A percentile compares a stretch with the other conserved stretches of the same genome.
These are phyloP conservation scores for Buceros bicornis DNA, from an alignment of 2,797 vertebrate species.

Conservation along the genomic window DNA sequence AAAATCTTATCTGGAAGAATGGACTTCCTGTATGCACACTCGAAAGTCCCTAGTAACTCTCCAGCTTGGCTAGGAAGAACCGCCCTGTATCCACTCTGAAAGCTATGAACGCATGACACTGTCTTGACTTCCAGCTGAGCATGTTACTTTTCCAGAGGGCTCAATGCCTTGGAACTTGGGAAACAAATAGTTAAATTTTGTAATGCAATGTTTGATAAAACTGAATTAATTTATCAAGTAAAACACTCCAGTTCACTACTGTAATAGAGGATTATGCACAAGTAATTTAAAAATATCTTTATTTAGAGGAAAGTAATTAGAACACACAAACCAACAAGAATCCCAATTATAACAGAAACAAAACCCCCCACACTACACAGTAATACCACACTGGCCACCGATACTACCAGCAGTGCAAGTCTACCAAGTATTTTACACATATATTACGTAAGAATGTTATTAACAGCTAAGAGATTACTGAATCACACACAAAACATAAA, in stretches of 20 bases:
- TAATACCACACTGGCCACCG: not conserved
- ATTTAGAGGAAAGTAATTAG: not conserved
- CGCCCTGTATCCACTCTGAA: not conserved
- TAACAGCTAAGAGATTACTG: not conserved
- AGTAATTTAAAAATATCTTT: not conserved
- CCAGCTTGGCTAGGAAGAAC: not conserved
- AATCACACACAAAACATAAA: constrained; percentile 32
- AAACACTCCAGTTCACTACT: not conserved
- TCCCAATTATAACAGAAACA: not conserved
- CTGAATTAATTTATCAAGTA: not conserved
- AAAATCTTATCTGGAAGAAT: not conserved
- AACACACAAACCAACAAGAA: constrained; percentile 4
- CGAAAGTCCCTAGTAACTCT: not conserved
- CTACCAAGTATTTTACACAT: not conserved
- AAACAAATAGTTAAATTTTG: not conserved
- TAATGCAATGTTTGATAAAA: not conserved
- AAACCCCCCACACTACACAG: not conserved
- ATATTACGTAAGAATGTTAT: not conserved
- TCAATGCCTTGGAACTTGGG: not conserved
- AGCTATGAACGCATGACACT: not conserved
- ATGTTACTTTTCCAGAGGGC: not conserved
- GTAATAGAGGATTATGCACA: not conserved
- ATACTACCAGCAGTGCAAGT: not conserved
- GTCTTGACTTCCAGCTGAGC: not conserved
- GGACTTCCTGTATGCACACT: not conserved